Base-by-base conservation (phyloP, 2,888 invertebrate species). In the Cancer borealis region DNA sequence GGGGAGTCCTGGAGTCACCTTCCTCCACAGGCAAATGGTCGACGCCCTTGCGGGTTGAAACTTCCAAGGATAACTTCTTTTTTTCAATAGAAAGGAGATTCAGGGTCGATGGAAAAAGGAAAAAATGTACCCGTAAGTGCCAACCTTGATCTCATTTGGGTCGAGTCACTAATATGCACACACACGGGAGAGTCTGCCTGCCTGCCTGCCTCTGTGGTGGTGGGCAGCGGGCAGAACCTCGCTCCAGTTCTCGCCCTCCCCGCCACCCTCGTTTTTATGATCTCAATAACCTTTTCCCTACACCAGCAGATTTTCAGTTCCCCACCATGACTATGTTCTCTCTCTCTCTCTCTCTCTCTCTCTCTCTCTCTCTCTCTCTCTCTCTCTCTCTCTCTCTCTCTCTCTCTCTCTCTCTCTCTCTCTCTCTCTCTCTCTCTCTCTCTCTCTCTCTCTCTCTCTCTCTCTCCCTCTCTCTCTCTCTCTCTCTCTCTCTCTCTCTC, bases 311-410 rank as follows among this genome's bases (percentile, higher is more conserved):
- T 91, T 79, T 79, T 79, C 79, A 79, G 79, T 79, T 79, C 79
- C 79, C 79, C 79, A 79, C 79, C 79, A 30, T 79, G 79, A 79
- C 79, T 79, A 21, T 88, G 47, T 46, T 49, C 46, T 45, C 26
- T n/a, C n/a, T 88, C 88, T 88, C 46, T 88, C 88, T 88, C 88
- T 88, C 88, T 88, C 88, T 88, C 88, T 88, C 88, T 88, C 88
- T 88, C 88, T 88, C 88, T 88, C 88, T 39, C 88, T 88, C 46
- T 88, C 88, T 88, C 88, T 88, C 88, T 88, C 88, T 88, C 88
- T 88, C 88, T 88, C 88, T 88, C 88, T 88, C 88, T 88, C 88
- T 88, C 88, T 88, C 88, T 88, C 88, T 88, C 88, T 88, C 88
- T 88, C 88, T 88, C 88, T 88, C 47, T 88, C 88, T 47, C 88